Conservation (phyloP, 2,888 invertebrate genomes). For the Bugula neritina region DNA sequence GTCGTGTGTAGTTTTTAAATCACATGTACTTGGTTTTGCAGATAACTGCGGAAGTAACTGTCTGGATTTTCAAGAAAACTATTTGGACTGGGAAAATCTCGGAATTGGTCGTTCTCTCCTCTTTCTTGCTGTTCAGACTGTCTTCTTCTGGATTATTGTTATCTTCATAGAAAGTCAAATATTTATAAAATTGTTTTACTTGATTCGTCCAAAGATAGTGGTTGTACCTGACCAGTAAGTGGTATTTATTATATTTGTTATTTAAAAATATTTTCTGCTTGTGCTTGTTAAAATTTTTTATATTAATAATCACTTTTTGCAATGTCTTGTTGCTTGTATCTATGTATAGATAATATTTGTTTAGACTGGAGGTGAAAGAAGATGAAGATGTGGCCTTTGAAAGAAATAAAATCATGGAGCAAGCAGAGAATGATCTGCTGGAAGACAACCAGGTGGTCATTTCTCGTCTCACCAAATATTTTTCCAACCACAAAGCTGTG, state of each 20-base stretch:
- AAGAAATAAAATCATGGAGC: constrained; percentile 29
- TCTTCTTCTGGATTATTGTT: constrained; percentile 61
- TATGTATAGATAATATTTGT: no score
- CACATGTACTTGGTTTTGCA: no score
- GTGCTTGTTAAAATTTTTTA: no score
- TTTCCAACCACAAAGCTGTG: constrained; percentile 66
- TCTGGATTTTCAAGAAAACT: constrained; percentile 54
- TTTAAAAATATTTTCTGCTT: no score
- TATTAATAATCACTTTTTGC: no score
- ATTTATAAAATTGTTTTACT: constrained; percentile 12
- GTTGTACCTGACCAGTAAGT: constrained; percentile 4
- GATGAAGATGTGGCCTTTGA: constrained; percentile 49
- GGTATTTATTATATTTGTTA: no score
- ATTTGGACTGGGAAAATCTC: constrained; percentile 63
- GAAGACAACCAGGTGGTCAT: constrained; percentile 13
- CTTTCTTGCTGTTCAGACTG: constrained; percentile 59
- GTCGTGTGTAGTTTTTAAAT: no score
- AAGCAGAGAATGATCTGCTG: neutral
- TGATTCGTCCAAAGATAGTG: neutral
- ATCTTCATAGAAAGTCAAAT: constrained; percentile 60
- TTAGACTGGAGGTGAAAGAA: constrained; percentile 53
- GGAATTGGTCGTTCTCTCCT: constrained; percentile 66
- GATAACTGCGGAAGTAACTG: constrained; percentile 30
- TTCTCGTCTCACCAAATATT: constrained; percentile 64
- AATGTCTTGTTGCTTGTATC: no score